phyloP scores from a whole-genome alignment of 2,113 vertebrate species.

The Ailuropoda melanoleuca region DNA sequence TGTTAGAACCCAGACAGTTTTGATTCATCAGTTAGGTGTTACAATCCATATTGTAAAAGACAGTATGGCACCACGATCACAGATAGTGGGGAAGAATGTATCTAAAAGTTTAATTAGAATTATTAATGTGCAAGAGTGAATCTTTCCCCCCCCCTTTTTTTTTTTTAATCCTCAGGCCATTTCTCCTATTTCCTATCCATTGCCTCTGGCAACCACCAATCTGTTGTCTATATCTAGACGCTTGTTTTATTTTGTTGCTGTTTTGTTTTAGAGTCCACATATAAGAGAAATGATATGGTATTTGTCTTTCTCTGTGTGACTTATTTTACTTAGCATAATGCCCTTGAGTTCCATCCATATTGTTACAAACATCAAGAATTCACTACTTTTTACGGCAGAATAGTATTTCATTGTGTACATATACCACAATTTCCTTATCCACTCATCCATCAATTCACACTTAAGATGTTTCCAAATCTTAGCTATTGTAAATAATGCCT shows the following conservation, averaged over 20 bases:
- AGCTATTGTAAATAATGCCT: not conserved
- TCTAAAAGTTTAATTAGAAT: not conserved
- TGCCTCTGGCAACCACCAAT: not conserved
- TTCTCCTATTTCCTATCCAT: not conserved
- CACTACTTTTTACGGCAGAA: not conserved
- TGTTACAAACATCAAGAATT: not conserved
- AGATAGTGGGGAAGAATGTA: not conserved
- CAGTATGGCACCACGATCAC: not conserved
- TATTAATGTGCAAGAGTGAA: not conserved
- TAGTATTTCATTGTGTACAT: not conserved
- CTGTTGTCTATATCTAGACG: not conserved
- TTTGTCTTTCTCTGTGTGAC: not conserved
- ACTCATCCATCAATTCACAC: not conserved
- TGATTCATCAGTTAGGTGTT: not conserved
- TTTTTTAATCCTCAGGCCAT: not conserved
- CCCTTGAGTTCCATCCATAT: not conserved
- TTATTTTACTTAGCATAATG: not conserved
- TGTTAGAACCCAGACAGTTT: not conserved
- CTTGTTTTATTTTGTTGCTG: not conserved
- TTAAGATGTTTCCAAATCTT: not conserved
- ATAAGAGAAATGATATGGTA: not conserved
- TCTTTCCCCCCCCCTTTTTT: not conserved
- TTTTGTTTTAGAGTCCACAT: not conserved
- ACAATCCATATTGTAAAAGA: not conserved
- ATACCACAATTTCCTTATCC: not conserved